These are phyloP conservation scores for Lycopodina hypogea DNA, from an alignment of 37 sponge, comb jelly and placozoan species.

Conservation along the genomic window DNA sequence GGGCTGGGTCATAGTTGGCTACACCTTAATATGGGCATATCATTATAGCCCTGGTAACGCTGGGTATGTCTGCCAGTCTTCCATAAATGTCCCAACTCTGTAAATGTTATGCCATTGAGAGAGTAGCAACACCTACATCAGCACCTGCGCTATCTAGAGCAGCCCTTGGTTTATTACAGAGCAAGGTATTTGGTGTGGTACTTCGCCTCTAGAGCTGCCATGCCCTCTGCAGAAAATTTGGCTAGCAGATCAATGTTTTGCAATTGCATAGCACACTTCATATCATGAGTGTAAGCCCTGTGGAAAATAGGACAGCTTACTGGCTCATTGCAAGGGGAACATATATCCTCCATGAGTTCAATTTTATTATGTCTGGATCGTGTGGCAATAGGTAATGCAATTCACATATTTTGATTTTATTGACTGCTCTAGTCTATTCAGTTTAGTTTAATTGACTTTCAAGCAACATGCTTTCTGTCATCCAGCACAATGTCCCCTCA, in stretches of 20 bases:
- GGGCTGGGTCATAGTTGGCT: too few species aligned
- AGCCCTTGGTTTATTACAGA: too few species aligned
- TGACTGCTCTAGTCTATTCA: neutral
- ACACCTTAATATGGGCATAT: too few species aligned
- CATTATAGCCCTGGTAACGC: too few species aligned
- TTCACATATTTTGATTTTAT: neutral
- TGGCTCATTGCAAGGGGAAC: neutral
- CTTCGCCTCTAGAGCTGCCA: conserved; percentile 25
- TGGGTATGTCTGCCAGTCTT: too few species aligned
- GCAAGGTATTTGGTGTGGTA: conserved; percentile 23
- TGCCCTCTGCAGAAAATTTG: conserved; percentile 7
- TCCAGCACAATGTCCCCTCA: neutral
- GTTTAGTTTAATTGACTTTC: conserved; percentile 4
- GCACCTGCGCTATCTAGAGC: too few species aligned
- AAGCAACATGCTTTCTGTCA: neutral
- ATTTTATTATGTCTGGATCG: conserved; percentile 2
- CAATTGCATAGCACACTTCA: conserved; percentile 3
- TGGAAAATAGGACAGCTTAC: neutral
- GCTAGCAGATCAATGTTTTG: conserved; percentile 19
- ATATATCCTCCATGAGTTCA: neutral
- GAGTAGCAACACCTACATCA: too few species aligned
- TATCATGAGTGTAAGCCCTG: neutral
- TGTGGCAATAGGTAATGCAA: neutral
- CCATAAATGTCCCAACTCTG: too few species aligned
- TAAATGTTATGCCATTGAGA: too few species aligned